phyloP scores from a whole-genome alignment of 1,140 invertebrate species.

The Papilio glaucus region DNA sequence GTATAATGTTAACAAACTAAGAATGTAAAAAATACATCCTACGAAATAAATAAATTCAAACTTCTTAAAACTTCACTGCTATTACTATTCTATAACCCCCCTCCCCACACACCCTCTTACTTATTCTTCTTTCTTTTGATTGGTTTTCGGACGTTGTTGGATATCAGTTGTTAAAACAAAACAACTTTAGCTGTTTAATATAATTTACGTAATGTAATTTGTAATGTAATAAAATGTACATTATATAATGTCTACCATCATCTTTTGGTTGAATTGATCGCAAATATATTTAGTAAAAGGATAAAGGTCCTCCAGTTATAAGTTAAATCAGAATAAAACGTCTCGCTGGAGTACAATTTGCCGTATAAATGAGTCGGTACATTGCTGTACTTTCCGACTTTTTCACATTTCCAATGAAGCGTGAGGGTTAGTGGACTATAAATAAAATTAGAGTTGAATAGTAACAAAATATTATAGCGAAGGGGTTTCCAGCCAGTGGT shows the following conservation, averaged over 20 bases:
- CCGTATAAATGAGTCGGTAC: conserved; percentile 25
- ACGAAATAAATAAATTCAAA: no score
- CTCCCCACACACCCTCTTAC: no score
- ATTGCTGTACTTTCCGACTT: conserved; percentile 14
- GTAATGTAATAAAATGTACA: no score
- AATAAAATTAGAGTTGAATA: conserved; percentile 48
- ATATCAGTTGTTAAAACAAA: no score
- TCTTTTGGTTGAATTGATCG: background rate
- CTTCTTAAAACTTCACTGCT: no score
- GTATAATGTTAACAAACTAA: no score
- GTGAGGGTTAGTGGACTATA: conserved; percentile 41
- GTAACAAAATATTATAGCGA: conserved; percentile 50
- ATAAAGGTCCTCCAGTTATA: background rate
- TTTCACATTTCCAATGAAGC: conserved; percentile 40
- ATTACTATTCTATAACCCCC: no score
- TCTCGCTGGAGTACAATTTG: conserved; percentile 32
- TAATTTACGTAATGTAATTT: no score
- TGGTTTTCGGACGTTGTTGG: no score
- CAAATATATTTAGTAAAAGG: background rate
- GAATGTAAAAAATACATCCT: no score
- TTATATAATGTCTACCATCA: background rate
- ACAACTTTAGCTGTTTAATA: no score
- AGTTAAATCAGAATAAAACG: conserved; percentile 27
- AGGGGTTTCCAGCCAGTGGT: conserved; percentile 46
- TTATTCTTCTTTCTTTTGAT: no score